Evolutionary conservation across 2,797 vertebrate genomes (phyloP), one percentile per base, ranked within the genome.

Genomic region (Anableps anableps): DNA sequence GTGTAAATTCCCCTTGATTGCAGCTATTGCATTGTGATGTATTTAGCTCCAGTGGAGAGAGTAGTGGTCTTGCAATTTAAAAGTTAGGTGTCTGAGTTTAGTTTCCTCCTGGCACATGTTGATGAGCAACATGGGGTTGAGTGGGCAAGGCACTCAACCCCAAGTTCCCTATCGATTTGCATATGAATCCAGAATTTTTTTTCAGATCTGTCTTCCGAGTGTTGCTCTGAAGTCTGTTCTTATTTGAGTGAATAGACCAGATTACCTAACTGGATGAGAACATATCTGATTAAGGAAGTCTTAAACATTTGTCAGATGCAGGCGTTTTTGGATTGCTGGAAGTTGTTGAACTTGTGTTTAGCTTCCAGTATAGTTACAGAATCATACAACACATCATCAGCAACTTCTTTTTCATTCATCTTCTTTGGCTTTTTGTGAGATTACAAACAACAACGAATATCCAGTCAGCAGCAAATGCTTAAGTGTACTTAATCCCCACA

Each of bases 361-460:
- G 48, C 48, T 62, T 62, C 31, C 34, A 7, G 17, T 34, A 34
- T 2, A 36, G 31, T 36, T 36, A 34, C 31, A 64, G 31, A 36
- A 21, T 64, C 31, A 7, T 19, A 36, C 17, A 64, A 10, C 31
- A 10, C 31, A 21, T 58, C 31, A 64, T 36, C 60, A 36, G 17
- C 38, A 45, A 26, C 68, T 71, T 29, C n/a, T 5, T 71, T 16
- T 71, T 47, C 14, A 71, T 53, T 51, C 5, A 16, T 70, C 80
- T 77, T 64, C 73, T 23, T 58, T 70, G 77, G 77, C 50, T 73
- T 68, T 19, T 2, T 51, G 72, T 79, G 43, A 31, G 53, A 72
- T 80, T 72, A 58, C 64, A 81, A 77, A 75, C 43, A 19, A 53
- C 82, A 72, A 66, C 85, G 83, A 79, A 86, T 85, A 85, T 82